phyloP scores from a whole-genome alignment of 1,140 invertebrate species.

The Calliopsis andreniformis region DNA sequence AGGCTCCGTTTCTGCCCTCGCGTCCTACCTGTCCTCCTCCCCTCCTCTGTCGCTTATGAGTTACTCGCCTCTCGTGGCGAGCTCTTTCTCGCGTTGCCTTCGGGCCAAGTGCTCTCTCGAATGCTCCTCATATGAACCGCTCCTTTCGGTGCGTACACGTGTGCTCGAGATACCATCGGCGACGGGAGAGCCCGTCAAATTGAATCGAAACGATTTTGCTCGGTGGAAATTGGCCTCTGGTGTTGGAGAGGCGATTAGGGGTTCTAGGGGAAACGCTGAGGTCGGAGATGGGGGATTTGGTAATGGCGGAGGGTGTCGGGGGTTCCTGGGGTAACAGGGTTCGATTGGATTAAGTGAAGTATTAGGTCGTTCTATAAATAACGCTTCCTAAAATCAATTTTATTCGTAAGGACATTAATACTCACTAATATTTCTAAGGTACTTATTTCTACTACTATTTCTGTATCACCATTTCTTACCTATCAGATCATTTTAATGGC shows the following conservation, averaged over 20 bases:
- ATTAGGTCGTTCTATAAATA: too few relatives aligned
- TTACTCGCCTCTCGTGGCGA: conserved; percentile 8
- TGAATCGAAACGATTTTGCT: conserved; percentile 34
- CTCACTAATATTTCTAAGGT: too few relatives aligned
- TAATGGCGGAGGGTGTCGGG: too few relatives aligned
- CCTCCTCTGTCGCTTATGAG: conserved; percentile 6
- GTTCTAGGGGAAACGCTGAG: background rate
- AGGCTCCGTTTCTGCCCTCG: conserved; percentile 5
- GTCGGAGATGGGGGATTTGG: too few relatives aligned
- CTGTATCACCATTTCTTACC: too few relatives aligned
- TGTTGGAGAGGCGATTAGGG: background rate
- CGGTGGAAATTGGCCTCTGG: conserved; percentile 27
- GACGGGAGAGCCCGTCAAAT: conserved; percentile 30
- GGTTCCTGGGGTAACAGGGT: too few relatives aligned
- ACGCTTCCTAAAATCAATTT: too few relatives aligned
- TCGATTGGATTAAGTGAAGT: too few relatives aligned
- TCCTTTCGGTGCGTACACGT: conserved; percentile 57
- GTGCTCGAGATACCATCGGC: conserved; percentile 34
- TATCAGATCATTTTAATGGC: background rate
- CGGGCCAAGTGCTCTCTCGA: conserved; percentile 50
- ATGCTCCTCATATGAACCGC: conserved; percentile 18
- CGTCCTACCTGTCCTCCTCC: background rate
- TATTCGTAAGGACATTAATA: too few relatives aligned
- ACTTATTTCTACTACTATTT: too few relatives aligned
- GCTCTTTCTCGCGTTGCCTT: background rate